A percentile compares a stretch with the other conserved stretches of the same genome.
Conservation (phyloP, 2,888 invertebrate genomes). For the Nemapogon koenigi region DNA sequence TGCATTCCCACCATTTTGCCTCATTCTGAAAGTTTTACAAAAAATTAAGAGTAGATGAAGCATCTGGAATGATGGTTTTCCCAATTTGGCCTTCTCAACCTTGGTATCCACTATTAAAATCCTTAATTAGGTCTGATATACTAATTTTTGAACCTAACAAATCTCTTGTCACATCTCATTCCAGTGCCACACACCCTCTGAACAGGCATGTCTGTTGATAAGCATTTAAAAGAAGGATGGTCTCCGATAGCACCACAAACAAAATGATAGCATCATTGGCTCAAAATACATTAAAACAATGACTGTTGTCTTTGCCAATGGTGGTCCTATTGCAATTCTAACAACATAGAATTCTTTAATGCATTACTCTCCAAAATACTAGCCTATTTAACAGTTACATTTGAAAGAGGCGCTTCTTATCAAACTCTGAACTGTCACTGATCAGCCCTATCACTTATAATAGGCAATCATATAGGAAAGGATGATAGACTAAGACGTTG, state of each 20-base stretch:
- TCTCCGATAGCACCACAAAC: not conserved
- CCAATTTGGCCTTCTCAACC: constrained; percentile 13
- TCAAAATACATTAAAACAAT: constrained; percentile 5
- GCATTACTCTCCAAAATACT: constrained; percentile 1
- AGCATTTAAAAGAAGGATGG: not conserved
- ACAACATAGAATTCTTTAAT: not conserved
- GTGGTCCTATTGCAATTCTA: constrained; percentile 2
- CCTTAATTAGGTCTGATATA: constrained; percentile 6
- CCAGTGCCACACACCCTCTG: constrained; percentile 13
- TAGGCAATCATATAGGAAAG: constrained; percentile 1
- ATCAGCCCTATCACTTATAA: constrained; percentile 10
- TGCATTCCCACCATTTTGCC: constrained; percentile 14
- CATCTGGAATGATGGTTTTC: constrained; percentile 12
- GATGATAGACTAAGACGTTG: constrained; percentile 8
- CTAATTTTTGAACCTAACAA: constrained; percentile 9
- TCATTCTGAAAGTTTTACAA: constrained; percentile 12
- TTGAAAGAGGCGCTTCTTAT: constrained; percentile 5
- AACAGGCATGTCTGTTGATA: constrained; percentile 11
- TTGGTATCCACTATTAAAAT: constrained; percentile 12
- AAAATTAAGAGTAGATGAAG: constrained; percentile 11
- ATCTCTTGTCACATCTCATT: constrained; percentile 11
- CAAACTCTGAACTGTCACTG: constrained; percentile 5
- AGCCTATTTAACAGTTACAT: constrained; percentile 2
- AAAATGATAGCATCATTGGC: constrained; percentile 9
- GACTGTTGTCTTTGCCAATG: not conserved